phyloP scores from a whole-genome alignment of 2,888 invertebrate species.

The Plutella xylostella region DNA sequence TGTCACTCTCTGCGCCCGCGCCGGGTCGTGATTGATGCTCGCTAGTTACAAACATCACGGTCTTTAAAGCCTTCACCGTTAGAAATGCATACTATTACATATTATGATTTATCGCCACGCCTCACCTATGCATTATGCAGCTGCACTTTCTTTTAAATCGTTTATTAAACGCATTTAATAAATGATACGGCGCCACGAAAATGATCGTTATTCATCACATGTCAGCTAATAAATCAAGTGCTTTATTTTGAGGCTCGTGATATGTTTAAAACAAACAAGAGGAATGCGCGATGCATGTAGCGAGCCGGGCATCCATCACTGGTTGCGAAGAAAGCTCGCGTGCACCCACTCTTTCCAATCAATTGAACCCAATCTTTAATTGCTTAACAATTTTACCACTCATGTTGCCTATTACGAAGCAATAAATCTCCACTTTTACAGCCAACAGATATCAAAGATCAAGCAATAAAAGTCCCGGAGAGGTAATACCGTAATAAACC shows the following conservation, averaged over 20 bases:
- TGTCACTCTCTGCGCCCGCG: no score
- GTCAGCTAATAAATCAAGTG: conserved; percentile 47
- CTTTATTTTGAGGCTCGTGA: conserved; percentile 28
- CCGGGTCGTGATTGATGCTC: no score
- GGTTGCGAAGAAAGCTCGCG: no score
- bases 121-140: conserved; percentile 27
- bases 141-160: conserved; percentile 44
- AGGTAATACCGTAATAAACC: no score
- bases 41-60: no score
- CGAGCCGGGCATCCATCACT: conserved; percentile 1
- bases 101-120: neutral
- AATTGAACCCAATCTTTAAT: no score
- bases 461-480: no score
- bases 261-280: conserved; percentile 4
- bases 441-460: no score
- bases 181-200: conserved; percentile 36
- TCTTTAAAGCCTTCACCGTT: conserved; percentile 2
- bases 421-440: no score
- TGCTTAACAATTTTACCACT: no score
- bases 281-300: neutral
- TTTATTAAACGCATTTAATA: conserved; percentile 31
- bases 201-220: conserved; percentile 38
- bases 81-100: conserved; percentile 3
- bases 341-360: no score
- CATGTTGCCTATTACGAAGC: no score